phyloP scores from a whole-genome alignment of 2,888 invertebrate species.

The Philhelius pedissequus region DNA sequence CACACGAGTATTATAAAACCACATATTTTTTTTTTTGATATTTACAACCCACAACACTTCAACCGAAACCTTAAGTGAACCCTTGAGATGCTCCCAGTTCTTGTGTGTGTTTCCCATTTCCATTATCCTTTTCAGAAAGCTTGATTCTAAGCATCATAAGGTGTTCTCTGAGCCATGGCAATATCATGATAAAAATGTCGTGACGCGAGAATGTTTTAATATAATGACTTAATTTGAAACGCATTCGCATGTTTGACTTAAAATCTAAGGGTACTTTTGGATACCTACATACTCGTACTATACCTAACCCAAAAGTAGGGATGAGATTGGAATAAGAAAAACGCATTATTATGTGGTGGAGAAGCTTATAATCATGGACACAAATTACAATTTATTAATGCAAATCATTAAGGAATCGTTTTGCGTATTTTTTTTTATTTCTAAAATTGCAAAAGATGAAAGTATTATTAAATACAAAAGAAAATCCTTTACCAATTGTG shows the following conservation, averaged over 20 bases:
- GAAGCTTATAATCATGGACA: neutral
- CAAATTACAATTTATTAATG: neutral
- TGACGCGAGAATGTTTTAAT: constrained; percentile 14
- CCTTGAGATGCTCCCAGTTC: constrained; percentile 11
- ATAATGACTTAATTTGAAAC: neutral
- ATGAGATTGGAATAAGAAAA: neutral
- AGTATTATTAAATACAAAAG: constrained; percentile 17
- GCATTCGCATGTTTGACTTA: neutral
- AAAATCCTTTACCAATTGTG: neutral
- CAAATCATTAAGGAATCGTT: neutral
- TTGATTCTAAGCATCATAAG: constrained; percentile 18
- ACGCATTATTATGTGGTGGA: neutral
- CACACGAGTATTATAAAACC: neutral
- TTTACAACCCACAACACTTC: constrained; percentile 8
- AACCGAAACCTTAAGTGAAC: constrained; percentile 11
- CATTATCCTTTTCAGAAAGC: neutral
- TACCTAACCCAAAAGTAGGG: neutral
- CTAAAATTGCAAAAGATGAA: constrained; percentile 39
- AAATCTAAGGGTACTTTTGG: neutral
- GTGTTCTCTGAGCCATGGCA: constrained; percentile 4
- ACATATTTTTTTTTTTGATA: neutral
- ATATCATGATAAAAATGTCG: neutral
- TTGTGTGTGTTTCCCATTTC: neutral
- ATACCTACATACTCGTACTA: too few relatives aligned
- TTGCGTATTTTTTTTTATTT: neutral